Base-by-base conservation (phyloP, 2,797 vertebrate genomes). In the Sebastes taczanowskii region DNA sequence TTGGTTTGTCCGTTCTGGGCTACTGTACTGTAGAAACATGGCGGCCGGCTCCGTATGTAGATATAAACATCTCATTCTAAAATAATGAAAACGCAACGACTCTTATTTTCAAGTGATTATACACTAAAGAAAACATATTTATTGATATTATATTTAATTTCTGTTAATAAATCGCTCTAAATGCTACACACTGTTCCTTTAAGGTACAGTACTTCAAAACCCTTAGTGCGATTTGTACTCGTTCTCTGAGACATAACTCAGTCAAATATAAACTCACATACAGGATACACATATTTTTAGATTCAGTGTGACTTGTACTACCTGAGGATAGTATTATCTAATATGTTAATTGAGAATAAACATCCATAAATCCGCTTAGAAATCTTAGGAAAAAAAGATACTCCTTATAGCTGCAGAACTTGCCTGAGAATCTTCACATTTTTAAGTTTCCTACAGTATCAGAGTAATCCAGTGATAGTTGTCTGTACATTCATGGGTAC, bases 51-150 rank as follows among this genome's bases (percentile, higher is more conserved):
- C 3, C 1, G 0, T 46, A 2, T 0, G 16, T 46, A 18, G 16
- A 18, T 46, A 46, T 46, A 18, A 46, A 42, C 38, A 0, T 42
- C 38, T 18, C 16, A 18, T 4, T 46, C 42, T 18, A 46, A 46
- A 18, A 0, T 18, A 46, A 0, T 18, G 0, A 18, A 46, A 46
- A 46, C 42, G 2, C 0, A 46, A 46, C 14, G 0, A 0, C 0
- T 46, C 16, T 46, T 18, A 18, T 46, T 46, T 46, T 46, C 1
- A 46, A 1, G 0, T 7, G 42, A 18, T 46, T 46, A 46, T 46
- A 46, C 14, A 46, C 42, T 46, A 18, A 46, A 46, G 16, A 46
- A 42, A 46, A 46, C 16, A 18, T 18, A 18, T 16, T 18, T 18
- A 46, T 18, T 46, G 1, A 46, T 46, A 46, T 46, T 46, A 46